A percentile compares a stretch with the other conserved stretches of the same genome.
These are phyloP conservation scores for Thamnophis elegans DNA, from an alignment of 2,797 vertebrate species.

Conservation along the genomic window DNA sequence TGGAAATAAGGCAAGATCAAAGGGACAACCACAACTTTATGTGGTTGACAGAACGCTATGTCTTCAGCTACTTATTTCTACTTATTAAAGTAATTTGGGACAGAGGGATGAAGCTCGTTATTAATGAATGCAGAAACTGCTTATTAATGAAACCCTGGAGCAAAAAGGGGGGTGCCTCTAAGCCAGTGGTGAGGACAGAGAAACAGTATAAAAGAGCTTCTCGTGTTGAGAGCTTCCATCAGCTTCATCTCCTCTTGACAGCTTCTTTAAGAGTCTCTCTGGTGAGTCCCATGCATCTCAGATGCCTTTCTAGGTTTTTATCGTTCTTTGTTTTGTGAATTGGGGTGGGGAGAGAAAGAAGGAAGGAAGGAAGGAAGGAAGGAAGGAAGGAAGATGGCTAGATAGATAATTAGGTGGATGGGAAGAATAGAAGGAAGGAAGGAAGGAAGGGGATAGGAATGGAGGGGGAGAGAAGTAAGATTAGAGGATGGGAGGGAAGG, in stretches of 20 bases:
- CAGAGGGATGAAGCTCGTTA: background rate
- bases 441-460: no score
- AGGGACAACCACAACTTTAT: background rate
- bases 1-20: background rate
- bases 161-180: background rate
- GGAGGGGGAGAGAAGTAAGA: no score
- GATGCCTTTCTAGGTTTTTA: background rate
- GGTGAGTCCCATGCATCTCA: background rate
- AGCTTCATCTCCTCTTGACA: background rate
- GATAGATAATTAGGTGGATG: no score
- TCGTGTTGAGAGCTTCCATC: background rate
- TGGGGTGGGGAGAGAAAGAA: background rate
- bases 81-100: background rate
- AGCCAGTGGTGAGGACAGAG: rapidly evolving
- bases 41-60: background rate
- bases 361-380: background rate
- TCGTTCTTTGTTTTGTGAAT: background rate
- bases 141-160: background rate
- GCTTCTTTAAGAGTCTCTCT: background rate
- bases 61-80: background rate
- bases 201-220: background rate
- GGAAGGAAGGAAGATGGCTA: no score
- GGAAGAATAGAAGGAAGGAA: no score
- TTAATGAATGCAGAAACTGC: background rate
- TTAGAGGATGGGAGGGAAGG: no score